These are phyloP conservation scores for Protobothrops mucrosquamatus DNA, from an alignment of 2,113 vertebrate genomes.

Conservation along the genomic window DNA sequence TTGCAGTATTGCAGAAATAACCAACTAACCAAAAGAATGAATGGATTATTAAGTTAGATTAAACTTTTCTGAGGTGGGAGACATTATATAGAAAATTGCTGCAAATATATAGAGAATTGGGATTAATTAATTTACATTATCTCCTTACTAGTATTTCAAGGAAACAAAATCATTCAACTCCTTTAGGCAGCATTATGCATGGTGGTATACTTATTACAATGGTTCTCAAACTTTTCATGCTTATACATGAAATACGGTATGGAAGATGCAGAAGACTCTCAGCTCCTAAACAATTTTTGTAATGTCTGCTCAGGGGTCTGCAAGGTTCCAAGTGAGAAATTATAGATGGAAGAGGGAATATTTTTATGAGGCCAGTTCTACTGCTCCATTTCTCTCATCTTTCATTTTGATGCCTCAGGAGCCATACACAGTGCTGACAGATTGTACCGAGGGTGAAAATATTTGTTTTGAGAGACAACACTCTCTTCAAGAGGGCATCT, in stretches of 20 bases:
- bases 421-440: background rate
- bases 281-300: background rate
- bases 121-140: conserved; percentile 1
- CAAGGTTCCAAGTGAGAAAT: background rate
- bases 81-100: background rate
- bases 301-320: background rate
- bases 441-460: background rate
- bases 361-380: background rate
- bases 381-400: background rate
- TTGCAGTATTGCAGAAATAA: background rate
- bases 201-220: background rate
- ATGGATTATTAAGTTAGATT: background rate
- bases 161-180: background rate
- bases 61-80: background rate
- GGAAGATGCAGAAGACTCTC: background rate
- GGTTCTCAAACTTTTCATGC: background rate
- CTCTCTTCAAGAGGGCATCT: background rate
- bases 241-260: background rate
- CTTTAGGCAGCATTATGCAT: background rate
- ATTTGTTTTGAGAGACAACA: background rate
- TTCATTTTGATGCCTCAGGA: background rate
- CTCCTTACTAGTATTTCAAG: background rate
- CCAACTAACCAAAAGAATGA: background rate
- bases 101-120: background rate
- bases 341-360: background rate